Base-by-base conservation (phyloP, 2,888 invertebrate genomes). In the Phyllotreta striolata region DNA sequence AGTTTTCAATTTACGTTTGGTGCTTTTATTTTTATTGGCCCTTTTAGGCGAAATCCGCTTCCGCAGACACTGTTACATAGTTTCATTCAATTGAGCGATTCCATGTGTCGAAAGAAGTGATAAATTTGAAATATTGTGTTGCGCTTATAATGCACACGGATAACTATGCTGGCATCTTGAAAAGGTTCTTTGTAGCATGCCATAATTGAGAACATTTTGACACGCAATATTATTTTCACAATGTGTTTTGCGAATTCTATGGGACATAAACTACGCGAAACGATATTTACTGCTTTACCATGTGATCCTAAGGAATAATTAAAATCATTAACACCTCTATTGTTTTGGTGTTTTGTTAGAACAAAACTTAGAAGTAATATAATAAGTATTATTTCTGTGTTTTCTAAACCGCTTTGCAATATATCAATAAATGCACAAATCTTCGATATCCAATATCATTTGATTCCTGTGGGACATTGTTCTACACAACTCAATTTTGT, bases 151-250 rank as follows among this genome's bases (percentile, higher is more conserved):
- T 52, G 44, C 46, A 9, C 14, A 35, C 46, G 55, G 47, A 58
- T 59, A 58, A 55, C 55, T 52, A 54, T 55, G 59, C 52, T 59
- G 47, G 46, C 37, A 58, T 58, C 39, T 63, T 63, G 63, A 63
- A 63, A 59, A 55, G 63, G 47, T 38, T 39, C 59, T 40, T 49
- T 59, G 46, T 63, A 59, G 59, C 63, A 63, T 63, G 51, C 46
- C 39, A 41, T 55, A 63, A 59, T 63, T 55, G 63, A 59, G 59
- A 55, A 63, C 55, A 59, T 59, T 59, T 59, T 59, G 54, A 59
- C 63, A 59, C 59, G 55, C 55, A 37, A 49, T 62, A 59, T 63
- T 58, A 54, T 63, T 54, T 58, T 54, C 63, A 54, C 58, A 63
- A 63, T 63, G 54, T 41, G 41, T 35, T 59, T 46, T 55, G 41